These are phyloP conservation scores for Ornithoptera priamus DNA, from an alignment of 2,888 invertebrate species.

Conservation along the genomic window DNA sequence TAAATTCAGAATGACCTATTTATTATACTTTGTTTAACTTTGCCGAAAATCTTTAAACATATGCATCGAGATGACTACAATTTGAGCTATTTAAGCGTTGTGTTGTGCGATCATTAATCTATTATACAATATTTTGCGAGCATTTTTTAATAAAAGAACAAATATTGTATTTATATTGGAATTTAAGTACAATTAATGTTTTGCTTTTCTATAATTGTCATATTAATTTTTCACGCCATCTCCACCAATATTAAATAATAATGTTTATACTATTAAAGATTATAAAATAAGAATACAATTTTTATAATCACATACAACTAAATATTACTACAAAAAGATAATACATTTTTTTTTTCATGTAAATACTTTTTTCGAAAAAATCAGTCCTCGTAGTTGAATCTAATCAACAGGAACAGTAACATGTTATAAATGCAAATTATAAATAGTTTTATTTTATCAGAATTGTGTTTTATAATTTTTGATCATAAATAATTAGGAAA, in stretches of 20 bases:
- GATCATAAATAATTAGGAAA: background rate
- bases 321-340: slow-evolving; percentile 18
- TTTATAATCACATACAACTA: slow-evolving; percentile 12
- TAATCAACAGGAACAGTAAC: background rate
- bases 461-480: background rate
- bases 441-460: background rate
- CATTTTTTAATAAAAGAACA: background rate
- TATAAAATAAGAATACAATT: slow-evolving; percentile 13
- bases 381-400: slow-evolving; percentile 13
- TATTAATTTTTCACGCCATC: background rate
- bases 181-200: slow-evolving; percentile 22
- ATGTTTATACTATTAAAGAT: background rate
- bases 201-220: background rate
- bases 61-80: background rate
- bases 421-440: background rate
- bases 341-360: slow-evolving; percentile 13
- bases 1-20: background rate
- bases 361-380: slow-evolving; percentile 21
- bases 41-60: background rate
- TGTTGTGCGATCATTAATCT: slow-evolving; percentile 24
- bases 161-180: background rate
- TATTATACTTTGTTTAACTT: background rate
- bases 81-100: slow-evolving; percentile 26
- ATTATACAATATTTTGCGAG: slow-evolving; percentile 2
- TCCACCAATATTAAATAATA: background rate